phyloP scores from a whole-genome alignment of 2,113 vertebrate genomes.

The Gadus chalcogrammus region DNA sequence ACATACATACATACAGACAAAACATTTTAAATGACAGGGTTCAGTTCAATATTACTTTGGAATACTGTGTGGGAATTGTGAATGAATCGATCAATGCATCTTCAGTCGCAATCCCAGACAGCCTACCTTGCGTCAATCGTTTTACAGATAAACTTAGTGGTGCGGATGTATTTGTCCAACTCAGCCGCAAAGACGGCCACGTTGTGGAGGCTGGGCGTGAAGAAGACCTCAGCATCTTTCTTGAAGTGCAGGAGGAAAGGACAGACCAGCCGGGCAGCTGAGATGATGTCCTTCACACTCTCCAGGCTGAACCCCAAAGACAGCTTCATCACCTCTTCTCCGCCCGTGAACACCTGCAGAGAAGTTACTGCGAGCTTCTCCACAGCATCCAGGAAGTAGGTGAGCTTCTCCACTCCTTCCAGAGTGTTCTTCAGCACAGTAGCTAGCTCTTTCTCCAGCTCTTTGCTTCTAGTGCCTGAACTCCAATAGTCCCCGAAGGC shows the following conservation, averaged over 20 bases:
- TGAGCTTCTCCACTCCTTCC: slow-evolving; percentile 53
- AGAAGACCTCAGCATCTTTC: slow-evolving; percentile 52
- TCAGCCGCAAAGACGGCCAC: slow-evolving; percentile 55
- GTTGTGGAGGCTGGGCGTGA: slow-evolving; percentile 56
- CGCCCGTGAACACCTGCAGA: slow-evolving; percentile 50
- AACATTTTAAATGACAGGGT: not conserved
- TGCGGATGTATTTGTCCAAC: slow-evolving; percentile 60
- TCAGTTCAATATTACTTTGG: too few species aligned
- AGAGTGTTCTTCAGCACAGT: slow-evolving; percentile 48
- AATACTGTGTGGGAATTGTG: not conserved
- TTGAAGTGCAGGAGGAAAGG: slow-evolving; percentile 63
- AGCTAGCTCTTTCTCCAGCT: slow-evolving; percentile 48
- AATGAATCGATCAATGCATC: not conserved
- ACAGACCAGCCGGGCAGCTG: slow-evolving; percentile 33
- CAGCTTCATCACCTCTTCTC: slow-evolving; percentile 34
- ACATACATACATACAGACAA: too few species aligned
- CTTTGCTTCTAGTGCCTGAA: not conserved
- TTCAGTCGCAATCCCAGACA: not conserved
- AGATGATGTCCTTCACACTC: slow-evolving; percentile 40
- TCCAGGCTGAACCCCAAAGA: slow-evolving; percentile 24
- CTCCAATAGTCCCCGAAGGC: too few species aligned
- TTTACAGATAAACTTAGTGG: slow-evolving; percentile 46
- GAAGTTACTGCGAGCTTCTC: slow-evolving; percentile 71
- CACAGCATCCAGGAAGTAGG: slow-evolving; percentile 63
- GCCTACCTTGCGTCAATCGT: slow-evolving; percentile 43